These are phyloP conservation scores for Cephalopachus bancanus DNA, from an alignment of 2,797 vertebrate species.

Conservation along the genomic window DNA sequence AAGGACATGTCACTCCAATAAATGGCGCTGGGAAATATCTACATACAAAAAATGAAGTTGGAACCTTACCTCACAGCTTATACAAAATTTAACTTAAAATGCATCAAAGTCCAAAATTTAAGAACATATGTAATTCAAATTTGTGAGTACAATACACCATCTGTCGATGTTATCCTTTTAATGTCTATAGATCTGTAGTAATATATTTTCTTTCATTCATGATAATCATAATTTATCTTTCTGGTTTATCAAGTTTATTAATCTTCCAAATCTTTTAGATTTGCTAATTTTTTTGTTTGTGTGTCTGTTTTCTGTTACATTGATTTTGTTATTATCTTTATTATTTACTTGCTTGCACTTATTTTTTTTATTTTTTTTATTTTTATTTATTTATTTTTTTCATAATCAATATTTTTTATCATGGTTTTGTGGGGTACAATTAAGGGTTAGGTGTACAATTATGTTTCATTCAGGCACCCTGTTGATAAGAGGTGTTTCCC, in stretches of 20 bases:
- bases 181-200: not conserved
- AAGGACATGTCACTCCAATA: not conserved
- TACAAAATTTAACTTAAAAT: constrained; percentile 37
- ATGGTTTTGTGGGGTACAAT: too few species aligned
- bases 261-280: not conserved
- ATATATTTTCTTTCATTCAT: not conserved
- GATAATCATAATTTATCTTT: not conserved
- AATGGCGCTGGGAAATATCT: not conserved
- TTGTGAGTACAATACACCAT: not conserved
- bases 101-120: not conserved
- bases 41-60: not conserved
- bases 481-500: too few species aligned
- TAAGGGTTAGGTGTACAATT: too few species aligned
- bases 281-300: not conserved
- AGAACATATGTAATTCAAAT: not conserved
- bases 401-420: too few species aligned
- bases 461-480: too few species aligned
- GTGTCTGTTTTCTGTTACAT: constrained; percentile 15
- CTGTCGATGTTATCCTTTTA: not conserved
- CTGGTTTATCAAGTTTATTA: constrained; percentile 27
- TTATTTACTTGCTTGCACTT: not conserved
- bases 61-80: not conserved
- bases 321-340: not conserved
- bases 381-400: too few species aligned
- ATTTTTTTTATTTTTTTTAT: not conserved